phyloP scores from a whole-genome alignment of 2,888 invertebrate genomes.

The Steinernema scapterisci region DNA sequence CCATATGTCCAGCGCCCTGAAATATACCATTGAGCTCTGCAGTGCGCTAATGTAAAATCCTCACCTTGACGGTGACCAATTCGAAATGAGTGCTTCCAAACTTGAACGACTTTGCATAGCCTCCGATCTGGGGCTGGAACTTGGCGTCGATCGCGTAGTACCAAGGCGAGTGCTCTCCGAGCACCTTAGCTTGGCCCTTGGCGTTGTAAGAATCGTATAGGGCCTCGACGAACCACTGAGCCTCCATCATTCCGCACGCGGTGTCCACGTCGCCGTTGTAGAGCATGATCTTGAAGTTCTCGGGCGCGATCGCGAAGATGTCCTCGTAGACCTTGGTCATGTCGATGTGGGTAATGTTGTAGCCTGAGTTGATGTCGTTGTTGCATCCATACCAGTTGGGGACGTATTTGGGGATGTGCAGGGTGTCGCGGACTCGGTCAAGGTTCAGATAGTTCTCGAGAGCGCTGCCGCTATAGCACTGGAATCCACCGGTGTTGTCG shows the following conservation, averaged over 20 bases:
- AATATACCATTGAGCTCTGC: too few relatives aligned
- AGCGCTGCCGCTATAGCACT: slow-evolving; percentile 53
- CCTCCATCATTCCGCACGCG: slow-evolving; percentile 54
- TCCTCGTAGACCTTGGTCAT: slow-evolving; percentile 48
- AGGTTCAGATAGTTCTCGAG: slow-evolving; percentile 49
- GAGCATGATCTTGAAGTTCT: slow-evolving; percentile 42
- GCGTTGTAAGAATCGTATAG: slow-evolving; percentile 11
- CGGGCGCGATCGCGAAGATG: slow-evolving; percentile 40
- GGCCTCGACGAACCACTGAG: slow-evolving; percentile 49
- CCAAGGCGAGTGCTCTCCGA: neutral
- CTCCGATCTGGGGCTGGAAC: slow-evolving; percentile 47
- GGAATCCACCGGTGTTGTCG: slow-evolving; percentile 56
- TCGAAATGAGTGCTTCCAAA: slow-evolving; percentile 35
- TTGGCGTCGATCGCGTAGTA: slow-evolving; percentile 26
- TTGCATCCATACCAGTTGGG: slow-evolving; percentile 54
- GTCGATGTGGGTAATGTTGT: slow-evolving; percentile 50
- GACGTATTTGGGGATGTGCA: slow-evolving; percentile 59
- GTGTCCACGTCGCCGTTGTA: slow-evolving; percentile 58
- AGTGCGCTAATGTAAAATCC: too few relatives aligned
- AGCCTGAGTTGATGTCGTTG: slow-evolving; percentile 34
- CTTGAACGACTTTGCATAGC: slow-evolving; percentile 48
- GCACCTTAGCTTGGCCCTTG: neutral
- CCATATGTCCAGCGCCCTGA: slow-evolving; percentile 41
- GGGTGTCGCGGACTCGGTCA: slow-evolving; percentile 54
- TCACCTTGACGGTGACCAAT: slow-evolving; percentile 47